Base-by-base conservation (phyloP, 2,113 vertebrate genomes). In the Smithornis capensis region DNA sequence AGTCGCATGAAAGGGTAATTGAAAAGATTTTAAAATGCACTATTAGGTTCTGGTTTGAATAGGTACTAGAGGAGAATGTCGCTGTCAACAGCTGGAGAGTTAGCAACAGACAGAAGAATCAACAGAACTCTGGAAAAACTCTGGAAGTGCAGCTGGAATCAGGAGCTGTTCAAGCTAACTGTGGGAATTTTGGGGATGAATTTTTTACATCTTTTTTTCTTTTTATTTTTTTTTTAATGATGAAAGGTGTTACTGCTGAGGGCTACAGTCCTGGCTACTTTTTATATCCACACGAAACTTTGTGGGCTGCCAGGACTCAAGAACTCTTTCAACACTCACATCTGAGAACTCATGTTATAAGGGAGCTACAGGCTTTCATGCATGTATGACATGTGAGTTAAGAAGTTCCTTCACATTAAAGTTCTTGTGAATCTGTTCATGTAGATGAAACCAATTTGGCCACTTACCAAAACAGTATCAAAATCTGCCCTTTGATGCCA, bases 401-500 rank as follows among this genome's bases (percentile, higher is more conserved):
- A 75, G 81, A 78, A 68, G 59, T 79, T 89, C 19, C 52, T 90
- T 70, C 68, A 68, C 33, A 59, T 63, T 83, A 25, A 91, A 89
- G 68, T 63, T 90, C 55, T 64, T n/a, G 31, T 42, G 63, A 86
- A 65, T 88, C 53, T 62, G 55, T 44, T 90, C 45, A 35, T 77
- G 45, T 59, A 59, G 68, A 88, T 78, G 68, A 60, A 91, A 95
- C 56, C 33, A 71, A 84, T 90, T 21, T 89, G 85, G 71, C 71
- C 83, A 47, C 55, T 83, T 83, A 81, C 15, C 83, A 89, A 62
- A 93, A 71, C 4, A 7, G 22, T 81, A 92, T 73, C 85, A 90
- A 85, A 81, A 93, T 75, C 83, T 94, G 90, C 85, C 88, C 85
- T 95, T 86, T 80, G 82, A 90, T 75, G 70, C 31, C 87, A 89